Evolutionary conservation across 2,113 vertebrate genomes (phyloP), one percentile per base, ranked within the genome.

Genomic region (Lucifuga dentata): DNA sequence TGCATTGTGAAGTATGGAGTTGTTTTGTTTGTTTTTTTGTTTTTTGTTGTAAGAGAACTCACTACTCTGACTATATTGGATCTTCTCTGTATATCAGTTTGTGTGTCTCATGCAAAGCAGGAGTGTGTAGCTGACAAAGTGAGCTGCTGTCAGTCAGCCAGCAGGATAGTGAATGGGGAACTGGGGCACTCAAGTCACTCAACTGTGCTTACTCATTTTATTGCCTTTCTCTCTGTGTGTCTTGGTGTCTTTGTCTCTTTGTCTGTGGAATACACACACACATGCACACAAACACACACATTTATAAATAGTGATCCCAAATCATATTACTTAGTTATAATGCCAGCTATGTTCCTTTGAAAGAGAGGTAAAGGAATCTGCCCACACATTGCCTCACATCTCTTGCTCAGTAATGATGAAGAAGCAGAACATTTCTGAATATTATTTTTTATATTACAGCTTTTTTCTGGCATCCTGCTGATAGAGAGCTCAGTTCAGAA

Each of bases 281-380:
- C 36, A 8, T 8, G 2, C 38, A 41, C 24, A 24, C 2, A 48
- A 17, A 20, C 41, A 43, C 41, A 43, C 41, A 43, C 20, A 8
- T 43, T 45, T 38, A 62, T 36, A 24, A 38, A 60, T 49, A 58
- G 17, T 51, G 20, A 52, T 38, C 21, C 52, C 41, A 56, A 55
- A 73, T 66, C 21, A 11, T 52, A 38, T 68, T 64, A 23, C 33
- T 33, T 21, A 33, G 35, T 40, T 50, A 21, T 44, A n/a, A 61
- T 69, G 56, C 17, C 46, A 56, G 44, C 76, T 60, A 67, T 72
- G 61, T 75, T n/a, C 24, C 33, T 38, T 21, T 38, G 13, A 35
- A 32, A 16, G 26, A 43, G 50, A 61, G 51, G 36, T 62, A 16
- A 49, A 70, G 16, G 23, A 80, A 68, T 71, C 44, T 44, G 50